Evolutionary conservation across 2,797 vertebrate species (phyloP).

Genomic region (Onychomys torridus): DNA sequence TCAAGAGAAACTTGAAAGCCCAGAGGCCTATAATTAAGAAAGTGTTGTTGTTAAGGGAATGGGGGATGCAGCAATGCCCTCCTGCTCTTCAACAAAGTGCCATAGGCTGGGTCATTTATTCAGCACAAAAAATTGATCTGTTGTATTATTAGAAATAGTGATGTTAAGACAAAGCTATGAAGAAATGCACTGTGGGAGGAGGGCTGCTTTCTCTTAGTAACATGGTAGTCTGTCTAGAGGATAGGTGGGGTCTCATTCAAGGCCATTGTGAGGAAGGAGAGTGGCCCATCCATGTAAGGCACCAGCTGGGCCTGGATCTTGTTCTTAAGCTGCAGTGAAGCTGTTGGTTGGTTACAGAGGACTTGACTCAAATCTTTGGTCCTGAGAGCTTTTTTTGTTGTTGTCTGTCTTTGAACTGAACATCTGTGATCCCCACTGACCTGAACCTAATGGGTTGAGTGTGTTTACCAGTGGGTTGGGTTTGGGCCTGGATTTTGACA

Average conservation of each 20-base stretch:
- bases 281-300: too few relatives aligned
- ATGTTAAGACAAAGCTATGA: background rate
- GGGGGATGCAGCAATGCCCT: background rate
- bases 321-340: background rate
- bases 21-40: background rate
- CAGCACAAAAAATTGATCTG: background rate
- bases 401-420: background rate
- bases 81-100: background rate
- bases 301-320: background rate
- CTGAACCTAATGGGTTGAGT: background rate
- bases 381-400: background rate
- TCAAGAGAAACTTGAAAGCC: background rate
- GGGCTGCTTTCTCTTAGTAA: background rate
- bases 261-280: background rate
- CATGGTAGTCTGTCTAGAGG: background rate
- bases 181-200: background rate
- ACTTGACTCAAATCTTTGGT: background rate
- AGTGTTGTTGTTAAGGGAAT: background rate
- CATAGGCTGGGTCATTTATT: background rate
- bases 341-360: too few relatives aligned
- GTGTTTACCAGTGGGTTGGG: background rate
- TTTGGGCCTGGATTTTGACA: background rate
- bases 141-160: background rate
- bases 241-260: background rate
- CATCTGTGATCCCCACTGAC: background rate